A percentile compares a stretch with the other conserved stretches of the same genome.
Evolutionary conservation across 1,140 invertebrate species (phyloP).

Genomic region (Bombus pascuorum): DNA sequence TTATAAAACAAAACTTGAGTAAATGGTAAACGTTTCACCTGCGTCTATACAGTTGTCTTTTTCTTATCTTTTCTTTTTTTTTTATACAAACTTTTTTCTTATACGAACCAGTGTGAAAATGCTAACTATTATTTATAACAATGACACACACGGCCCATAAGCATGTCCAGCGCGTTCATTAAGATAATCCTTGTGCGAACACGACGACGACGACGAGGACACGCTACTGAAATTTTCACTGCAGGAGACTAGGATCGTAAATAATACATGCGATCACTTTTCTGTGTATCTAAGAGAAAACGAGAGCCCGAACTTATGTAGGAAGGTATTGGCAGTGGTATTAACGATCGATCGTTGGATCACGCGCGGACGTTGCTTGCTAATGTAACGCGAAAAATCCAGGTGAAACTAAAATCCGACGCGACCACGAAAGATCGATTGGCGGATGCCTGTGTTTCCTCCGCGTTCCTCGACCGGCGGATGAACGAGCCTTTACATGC

Average conservation of each 20-base stretch:
- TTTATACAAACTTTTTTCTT: not conserved
- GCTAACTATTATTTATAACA: not conserved
- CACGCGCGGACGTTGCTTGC: slow-evolving; percentile 1
- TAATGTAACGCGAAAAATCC: not conserved
- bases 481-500: not conserved
- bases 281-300: slow-evolving; percentile 16
- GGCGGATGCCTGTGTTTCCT: slow-evolving; percentile 19
- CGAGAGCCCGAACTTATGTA: slow-evolving; percentile 5
- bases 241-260: slow-evolving; percentile 44
- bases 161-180: slow-evolving; percentile 1
- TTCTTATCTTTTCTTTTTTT: not conserved
- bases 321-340: slow-evolving; percentile 41
- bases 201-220: not conserved
- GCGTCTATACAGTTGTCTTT: not conserved
- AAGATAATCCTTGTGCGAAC: not conserved
- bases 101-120: not conserved
- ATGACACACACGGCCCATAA: not conserved
- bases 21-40: not conserved
- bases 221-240: slow-evolving; percentile 18
- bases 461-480: not conserved
- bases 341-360: slow-evolving; percentile 43
- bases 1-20: not conserved
- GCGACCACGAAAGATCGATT: slow-evolving; percentile 15
- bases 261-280: slow-evolving; percentile 20
- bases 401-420: not conserved